These are phyloP conservation scores for Rhopalosiphum padi DNA, from an alignment of 1,140 invertebrate species.

Conservation along the genomic window DNA sequence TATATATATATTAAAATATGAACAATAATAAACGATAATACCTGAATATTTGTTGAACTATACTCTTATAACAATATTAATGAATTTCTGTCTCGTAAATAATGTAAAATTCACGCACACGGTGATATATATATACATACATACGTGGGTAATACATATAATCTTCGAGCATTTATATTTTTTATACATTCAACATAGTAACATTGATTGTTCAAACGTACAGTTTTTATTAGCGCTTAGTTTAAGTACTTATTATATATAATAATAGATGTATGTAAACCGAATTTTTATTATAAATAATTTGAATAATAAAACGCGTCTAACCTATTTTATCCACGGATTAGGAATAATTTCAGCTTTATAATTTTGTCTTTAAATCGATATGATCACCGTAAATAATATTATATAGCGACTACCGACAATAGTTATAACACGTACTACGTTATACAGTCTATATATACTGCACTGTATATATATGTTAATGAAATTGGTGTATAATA, in stretches of 20 bases:
- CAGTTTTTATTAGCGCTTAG: not conserved
- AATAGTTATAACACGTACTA: not conserved
- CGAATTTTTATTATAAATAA: not conserved
- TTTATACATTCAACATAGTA: not conserved
- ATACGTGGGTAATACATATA: not conserved
- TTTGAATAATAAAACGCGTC: not conserved
- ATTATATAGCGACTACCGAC: not conserved
- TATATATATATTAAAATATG: conserved; percentile 6
- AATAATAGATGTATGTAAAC: not conserved
- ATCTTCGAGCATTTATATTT: not conserved
- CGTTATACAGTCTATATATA: not conserved
- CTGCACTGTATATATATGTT: not conserved
- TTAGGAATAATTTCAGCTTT: not conserved
- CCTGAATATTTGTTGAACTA: conserved; percentile 5
- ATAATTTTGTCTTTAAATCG: not conserved
- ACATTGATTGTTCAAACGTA: not conserved
- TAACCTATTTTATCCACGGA: not conserved
- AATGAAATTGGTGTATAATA: not conserved
- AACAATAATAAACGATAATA: conserved; percentile 18
- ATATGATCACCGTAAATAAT: not conserved
- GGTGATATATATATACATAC: not conserved
- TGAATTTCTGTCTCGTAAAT: conserved; percentile 9
- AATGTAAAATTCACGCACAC: not conserved
- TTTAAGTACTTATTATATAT: not conserved
- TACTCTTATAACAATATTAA: not conserved